Evolutionary conservation across 1,140 invertebrate genomes (phyloP).

Genomic region (Plutomurus gul): DNA sequence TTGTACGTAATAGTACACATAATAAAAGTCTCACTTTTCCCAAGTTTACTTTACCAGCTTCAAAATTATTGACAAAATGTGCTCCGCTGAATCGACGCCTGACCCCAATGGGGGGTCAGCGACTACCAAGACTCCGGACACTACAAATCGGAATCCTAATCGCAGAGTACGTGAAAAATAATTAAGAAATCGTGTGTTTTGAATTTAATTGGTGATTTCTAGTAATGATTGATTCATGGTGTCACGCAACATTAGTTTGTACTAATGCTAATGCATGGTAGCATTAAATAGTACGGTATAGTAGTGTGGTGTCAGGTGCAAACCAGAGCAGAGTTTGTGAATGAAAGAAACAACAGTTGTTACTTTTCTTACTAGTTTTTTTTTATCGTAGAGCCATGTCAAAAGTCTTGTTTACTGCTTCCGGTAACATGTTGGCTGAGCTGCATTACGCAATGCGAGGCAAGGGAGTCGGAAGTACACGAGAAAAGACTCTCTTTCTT

Average conservation of each 20-base stretch:
- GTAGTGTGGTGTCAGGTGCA: not conserved
- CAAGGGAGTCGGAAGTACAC: not conserved
- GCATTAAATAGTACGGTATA: not conserved
- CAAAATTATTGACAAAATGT: constrained; percentile 29
- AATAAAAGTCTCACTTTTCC: not conserved
- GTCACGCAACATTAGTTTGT: no score
- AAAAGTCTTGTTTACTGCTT: constrained; percentile 22
- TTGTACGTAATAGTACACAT: no score
- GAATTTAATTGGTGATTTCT: not conserved
- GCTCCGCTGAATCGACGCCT: constrained; percentile 39
- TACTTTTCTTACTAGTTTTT: not conserved
- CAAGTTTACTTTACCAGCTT: not conserved
- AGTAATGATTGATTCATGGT: not conserved
- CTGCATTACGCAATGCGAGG: not conserved
- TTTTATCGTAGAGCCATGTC: not conserved
- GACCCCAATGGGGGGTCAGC: constrained; percentile 25
- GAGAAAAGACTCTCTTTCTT: not conserved
- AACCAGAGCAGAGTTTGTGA: not conserved
- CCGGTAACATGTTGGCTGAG: constrained; percentile 15
- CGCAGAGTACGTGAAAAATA: constrained; percentile 32
- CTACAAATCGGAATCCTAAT: constrained; percentile 41
- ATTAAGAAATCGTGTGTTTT: no score
- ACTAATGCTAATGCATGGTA: no score
- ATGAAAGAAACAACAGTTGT: not conserved
- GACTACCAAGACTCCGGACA: constrained; percentile 26